A percentile compares a stretch with the other conserved stretches of the same genome.
Conservation (phyloP, 2,888 invertebrate genomes). For the Saturnia pavonia region DNA sequence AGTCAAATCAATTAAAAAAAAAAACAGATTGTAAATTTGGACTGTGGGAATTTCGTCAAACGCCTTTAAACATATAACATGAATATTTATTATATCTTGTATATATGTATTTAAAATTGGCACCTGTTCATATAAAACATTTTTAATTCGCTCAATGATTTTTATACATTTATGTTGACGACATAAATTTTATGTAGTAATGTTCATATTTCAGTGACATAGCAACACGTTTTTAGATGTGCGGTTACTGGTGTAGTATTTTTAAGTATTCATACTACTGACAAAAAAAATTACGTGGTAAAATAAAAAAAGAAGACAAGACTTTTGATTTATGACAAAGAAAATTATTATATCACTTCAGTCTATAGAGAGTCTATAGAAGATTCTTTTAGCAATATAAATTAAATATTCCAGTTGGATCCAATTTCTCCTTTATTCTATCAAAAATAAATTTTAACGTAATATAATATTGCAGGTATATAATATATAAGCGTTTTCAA, state of each 20-base stretch:
- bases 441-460: background rate
- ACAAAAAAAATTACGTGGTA: background rate
- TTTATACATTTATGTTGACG: constrained; percentile 22
- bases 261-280: background rate
- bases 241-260: background rate
- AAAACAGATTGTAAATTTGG: background rate
- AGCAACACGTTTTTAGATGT: background rate
- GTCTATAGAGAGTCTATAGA: too few relatives aligned
- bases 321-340: too few relatives aligned
- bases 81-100: background rate
- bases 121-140: constrained; percentile 36
- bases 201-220: constrained; percentile 3
- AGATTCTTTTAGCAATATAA: background rate
- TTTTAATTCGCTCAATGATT: constrained; percentile 30
- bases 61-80: background rate
- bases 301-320: too few relatives aligned
- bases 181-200: constrained; percentile 23
- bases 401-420: background rate
- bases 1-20: background rate
- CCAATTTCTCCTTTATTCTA: background rate
- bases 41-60: background rate
- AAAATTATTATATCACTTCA: too few relatives aligned
- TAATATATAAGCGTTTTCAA: background rate
- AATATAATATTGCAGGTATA: background rate
- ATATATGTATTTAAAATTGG: constrained; percentile 10